These are phyloP conservation scores for Spea multiplicata DNA, from an alignment of 2,113 vertebrate species.

Conservation along the genomic window DNA sequence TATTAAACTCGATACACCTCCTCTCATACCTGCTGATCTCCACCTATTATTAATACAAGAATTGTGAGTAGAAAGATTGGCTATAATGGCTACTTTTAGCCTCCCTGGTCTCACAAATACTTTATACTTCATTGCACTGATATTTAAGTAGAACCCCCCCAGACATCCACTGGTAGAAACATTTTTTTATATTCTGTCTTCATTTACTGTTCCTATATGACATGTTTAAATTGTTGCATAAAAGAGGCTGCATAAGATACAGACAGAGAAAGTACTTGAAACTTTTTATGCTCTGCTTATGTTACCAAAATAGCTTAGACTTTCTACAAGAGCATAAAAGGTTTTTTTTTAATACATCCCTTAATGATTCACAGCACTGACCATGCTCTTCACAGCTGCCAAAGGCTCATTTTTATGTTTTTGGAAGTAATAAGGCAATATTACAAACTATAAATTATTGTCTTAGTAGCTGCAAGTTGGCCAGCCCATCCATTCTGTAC, in stretches of 20 bases:
- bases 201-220: neutral
- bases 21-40: no score
- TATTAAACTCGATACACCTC: no score
- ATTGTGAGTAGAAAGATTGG: no score
- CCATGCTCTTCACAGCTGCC: slow-evolving; percentile 50
- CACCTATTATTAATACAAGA: no score
- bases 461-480: slow-evolving; percentile 48
- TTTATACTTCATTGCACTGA: no score
- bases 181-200: no score
- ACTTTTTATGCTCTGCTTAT: slow-evolving; percentile 38
- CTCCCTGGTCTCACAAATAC: no score
- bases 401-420: slow-evolving; percentile 50
- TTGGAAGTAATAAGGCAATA: slow-evolving; percentile 61
- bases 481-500: slow-evolving; percentile 51
- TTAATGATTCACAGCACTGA: slow-evolving; percentile 52
- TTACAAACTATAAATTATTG: slow-evolving; percentile 60
- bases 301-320: slow-evolving; percentile 38
- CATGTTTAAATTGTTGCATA: slow-evolving; percentile 5
- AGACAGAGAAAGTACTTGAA: slow-evolving; percentile 3
- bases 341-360: slow-evolving; percentile 54
- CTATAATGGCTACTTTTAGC: no score
- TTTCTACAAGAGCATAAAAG: slow-evolving; percentile 53
- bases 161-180: no score
- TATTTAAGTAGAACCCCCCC: no score
- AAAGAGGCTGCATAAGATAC: slow-evolving; percentile 10